phyloP scores from a whole-genome alignment of 2,888 invertebrate species.

The Calameuta idolon region DNA sequence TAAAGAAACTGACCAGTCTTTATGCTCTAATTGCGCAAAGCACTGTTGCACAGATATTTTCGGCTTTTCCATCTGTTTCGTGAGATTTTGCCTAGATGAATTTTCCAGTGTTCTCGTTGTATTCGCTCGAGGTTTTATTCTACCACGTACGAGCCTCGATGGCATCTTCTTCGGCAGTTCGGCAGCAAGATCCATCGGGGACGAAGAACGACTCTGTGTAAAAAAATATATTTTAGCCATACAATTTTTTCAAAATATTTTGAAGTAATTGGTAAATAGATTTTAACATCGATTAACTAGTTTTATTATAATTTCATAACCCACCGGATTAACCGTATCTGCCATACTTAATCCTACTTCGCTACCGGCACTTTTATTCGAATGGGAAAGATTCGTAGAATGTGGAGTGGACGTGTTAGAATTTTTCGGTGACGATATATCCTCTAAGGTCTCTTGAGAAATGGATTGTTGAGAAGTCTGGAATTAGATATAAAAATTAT shows the following conservation, averaged over 20 bases:
- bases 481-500: not conserved
- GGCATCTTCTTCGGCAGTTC: constrained; percentile 28
- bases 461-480: not conserved
- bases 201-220: not conserved
- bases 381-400: not conserved
- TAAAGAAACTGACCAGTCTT: constrained; percentile 72
- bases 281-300: not conserved
- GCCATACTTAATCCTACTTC: not conserved
- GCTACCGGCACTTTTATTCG: not conserved
- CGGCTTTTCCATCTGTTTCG: constrained; percentile 73
- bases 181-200: constrained; percentile 24
- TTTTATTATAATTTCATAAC: not conserved
- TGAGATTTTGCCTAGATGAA: constrained; percentile 48
- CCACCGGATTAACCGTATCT: not conserved
- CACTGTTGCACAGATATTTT: constrained; percentile 75
- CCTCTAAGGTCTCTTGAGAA: not conserved
- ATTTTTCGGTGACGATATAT: not conserved
- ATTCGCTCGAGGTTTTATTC: constrained; percentile 35
- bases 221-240: not conserved
- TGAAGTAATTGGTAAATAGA: not conserved
- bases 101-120: constrained; percentile 54
- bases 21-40: constrained; percentile 75
- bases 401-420: not conserved
- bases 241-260: not conserved
- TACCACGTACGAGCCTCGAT: constrained; percentile 47